A percentile compares a stretch with the other conserved stretches of the same genome.
phyloP scores from a whole-genome alignment of 2,888 invertebrate species.

The Bimastos eiseni region DNA sequence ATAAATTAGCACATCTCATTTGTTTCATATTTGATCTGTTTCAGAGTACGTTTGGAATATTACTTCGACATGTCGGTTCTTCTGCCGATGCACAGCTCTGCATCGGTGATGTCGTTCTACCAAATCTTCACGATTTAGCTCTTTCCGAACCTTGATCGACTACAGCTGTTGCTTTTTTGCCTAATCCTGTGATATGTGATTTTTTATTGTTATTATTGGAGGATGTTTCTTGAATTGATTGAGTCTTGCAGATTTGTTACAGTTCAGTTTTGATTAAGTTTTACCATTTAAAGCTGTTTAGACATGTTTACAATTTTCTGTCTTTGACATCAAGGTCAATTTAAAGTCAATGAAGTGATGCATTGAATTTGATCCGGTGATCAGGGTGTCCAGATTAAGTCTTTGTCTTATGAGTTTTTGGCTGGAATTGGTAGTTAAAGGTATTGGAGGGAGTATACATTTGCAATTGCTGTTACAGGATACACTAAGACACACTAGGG shows the following conservation, averaged over 20 bases:
- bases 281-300: neutral
- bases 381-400: neutral
- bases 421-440: neutral
- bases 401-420: neutral
- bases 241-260: neutral
- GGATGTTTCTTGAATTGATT: neutral
- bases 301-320: neutral
- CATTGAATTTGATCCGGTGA: neutral
- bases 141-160: neutral
- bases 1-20: neutral
- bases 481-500: no score
- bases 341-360: neutral
- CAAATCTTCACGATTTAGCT: neutral
- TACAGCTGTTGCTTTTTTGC: neutral
- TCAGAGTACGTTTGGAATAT: conserved; percentile 17
- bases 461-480: no score
- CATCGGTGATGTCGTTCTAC: neutral
- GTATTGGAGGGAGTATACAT: no score
- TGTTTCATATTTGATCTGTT: neutral
- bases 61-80: neutral
- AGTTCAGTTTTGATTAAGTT: neutral
- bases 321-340: neutral
- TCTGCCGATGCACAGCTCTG: neutral
- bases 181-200: neutral
- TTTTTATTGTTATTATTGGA: neutral